Evolutionary conservation across 1,140 invertebrate genomes (phyloP).

Genomic region (Cephus cinctus): DNA sequence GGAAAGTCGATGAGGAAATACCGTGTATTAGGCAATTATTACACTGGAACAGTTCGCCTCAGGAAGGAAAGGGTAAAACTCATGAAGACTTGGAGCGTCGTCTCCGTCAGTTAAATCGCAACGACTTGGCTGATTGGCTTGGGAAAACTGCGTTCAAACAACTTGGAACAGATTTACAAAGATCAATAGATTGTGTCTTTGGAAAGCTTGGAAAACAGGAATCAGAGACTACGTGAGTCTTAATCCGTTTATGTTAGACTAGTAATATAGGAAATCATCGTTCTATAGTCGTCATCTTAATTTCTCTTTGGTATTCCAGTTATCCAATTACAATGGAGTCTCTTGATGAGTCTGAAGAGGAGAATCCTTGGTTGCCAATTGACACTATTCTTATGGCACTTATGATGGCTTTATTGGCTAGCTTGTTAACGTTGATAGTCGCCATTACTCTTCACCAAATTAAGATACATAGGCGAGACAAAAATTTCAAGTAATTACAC

Average conservation of each 20-base stretch:
- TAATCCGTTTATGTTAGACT: conserved; percentile 10
- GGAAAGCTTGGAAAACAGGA: conserved; percentile 27
- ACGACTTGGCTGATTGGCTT: conserved; percentile 62
- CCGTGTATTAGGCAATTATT: conserved; percentile 58
- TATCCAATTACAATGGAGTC: conserved; percentile 28
- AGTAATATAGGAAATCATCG: background rate
- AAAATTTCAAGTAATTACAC: no score
- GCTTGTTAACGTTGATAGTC: conserved; percentile 5
- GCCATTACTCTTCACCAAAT: conserved; percentile 8
- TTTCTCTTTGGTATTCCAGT: conserved; percentile 27
- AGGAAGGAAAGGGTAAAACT: conserved; percentile 57
- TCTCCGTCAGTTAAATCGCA: conserved; percentile 59
- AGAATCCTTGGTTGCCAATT: conserved; percentile 30
- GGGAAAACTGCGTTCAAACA: conserved; percentile 59
- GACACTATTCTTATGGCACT: conserved; percentile 32
- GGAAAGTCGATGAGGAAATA: conserved; percentile 52
- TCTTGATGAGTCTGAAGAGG: conserved; percentile 17
- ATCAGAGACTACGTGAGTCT: conserved; percentile 28
- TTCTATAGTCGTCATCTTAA: background rate
- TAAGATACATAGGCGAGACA: background rate
- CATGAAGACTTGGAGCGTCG: conserved; percentile 57
- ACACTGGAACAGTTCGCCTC: conserved; percentile 57
- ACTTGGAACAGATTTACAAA: conserved; percentile 58
- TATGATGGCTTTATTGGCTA: conserved; percentile 25
- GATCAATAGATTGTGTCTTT: conserved; percentile 42